Evolutionary conservation across 2,113 vertebrate genomes (phyloP), one percentile per base, ranked within the genome.

Genomic region (Agelaius tricolor): DNA sequence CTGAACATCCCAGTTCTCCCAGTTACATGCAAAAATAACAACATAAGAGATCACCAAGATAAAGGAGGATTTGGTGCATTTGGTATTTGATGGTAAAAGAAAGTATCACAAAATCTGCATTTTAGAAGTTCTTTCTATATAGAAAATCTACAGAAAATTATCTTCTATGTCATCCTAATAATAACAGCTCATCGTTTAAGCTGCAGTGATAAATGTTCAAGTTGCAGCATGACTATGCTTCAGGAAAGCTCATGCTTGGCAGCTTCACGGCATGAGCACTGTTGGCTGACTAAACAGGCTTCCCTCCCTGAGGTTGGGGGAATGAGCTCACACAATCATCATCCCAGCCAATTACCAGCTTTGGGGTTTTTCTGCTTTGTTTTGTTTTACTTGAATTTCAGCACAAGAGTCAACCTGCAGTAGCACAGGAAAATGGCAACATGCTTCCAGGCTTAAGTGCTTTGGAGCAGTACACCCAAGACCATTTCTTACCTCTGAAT

Each of bases 221-320:
- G 90, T 57, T 80, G 59, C 82, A 93, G 93, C 75, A 90, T 88
- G 94, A 93, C 90, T 90, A 4, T 23, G 65, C 55, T 94, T 72
- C 76, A 86, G 75, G 79, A 94, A 90, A 94, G 81, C 88, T 96
- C 83, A 89, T 20, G 37, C 63, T 86, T 94, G 84, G 87, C 85
- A 96, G 68, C 49, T 87, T 75, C 55, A 31, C 3, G 33, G 52
- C 31, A 71, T 84, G 82, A 84, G 58, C 39, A 47, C 72, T 86
- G 61, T 2, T 86, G 76, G 82, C 90, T 95, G 95, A 96, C 88
- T 93, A 85, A 95, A 87, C 78, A 93, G 74, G 88, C 78, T 95
- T 93, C 51, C 75, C 87, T 96, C 87, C 77, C 77, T 69, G 37
- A 92, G 76, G 57, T 6, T 76, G 62, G 69, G 63, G 35, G 43